A percentile compares a stretch with the other conserved stretches of the same genome.
These are phyloP conservation scores for Calcarius lapponicus DNA, from an alignment of 2,797 vertebrate species.

Conservation along the genomic window DNA sequence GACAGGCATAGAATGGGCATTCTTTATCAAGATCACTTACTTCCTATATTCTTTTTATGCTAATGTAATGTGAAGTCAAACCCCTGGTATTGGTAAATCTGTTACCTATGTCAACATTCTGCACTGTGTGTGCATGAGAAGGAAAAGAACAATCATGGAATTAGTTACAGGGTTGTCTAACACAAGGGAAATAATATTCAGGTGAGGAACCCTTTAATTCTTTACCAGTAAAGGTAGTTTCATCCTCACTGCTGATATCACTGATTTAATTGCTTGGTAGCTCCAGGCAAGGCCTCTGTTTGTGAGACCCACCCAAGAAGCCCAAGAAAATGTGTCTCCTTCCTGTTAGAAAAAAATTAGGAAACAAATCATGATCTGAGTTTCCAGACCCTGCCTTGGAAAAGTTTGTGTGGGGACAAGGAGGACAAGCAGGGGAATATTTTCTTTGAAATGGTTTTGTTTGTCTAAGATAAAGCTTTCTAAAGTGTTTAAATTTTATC, in stretches of 20 bases:
- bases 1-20: background rate
- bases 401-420: background rate
- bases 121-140: background rate
- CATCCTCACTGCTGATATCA: background rate
- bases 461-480: background rate
- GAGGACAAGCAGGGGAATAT: background rate
- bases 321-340: background rate
- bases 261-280: background rate
- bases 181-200: background rate
- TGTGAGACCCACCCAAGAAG: background rate
- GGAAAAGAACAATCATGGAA: background rate
- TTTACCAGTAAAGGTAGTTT: background rate
- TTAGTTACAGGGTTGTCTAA: background rate
- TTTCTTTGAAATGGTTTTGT: background rate
- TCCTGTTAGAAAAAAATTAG: background rate
- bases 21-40: background rate
- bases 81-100: background rate
- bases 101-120: background rate
- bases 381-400: background rate
- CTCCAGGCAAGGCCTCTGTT: background rate
- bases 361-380: background rate
- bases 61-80: background rate
- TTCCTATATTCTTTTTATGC: background rate
- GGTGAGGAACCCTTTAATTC: background rate
- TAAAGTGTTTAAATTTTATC: background rate